Evolutionary conservation across 2,888 invertebrate species (phyloP).

Genomic region (Melolontha melolontha): DNA sequence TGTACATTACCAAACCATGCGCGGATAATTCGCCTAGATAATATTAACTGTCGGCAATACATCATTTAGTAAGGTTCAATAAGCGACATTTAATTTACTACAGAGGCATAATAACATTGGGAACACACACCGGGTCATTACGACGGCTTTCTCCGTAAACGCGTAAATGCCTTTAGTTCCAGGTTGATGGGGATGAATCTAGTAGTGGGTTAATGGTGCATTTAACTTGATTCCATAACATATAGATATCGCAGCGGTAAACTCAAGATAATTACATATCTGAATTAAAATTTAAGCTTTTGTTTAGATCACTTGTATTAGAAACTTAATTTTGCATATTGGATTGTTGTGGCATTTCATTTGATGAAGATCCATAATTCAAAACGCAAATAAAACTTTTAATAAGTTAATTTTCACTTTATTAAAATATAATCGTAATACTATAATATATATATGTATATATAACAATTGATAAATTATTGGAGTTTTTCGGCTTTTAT

Average conservation of each 20-base stretch:
- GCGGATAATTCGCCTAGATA: not conserved
- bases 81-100: constrained; percentile 33
- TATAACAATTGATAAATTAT: too few relatives aligned
- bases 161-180: constrained; percentile 10
- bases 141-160: constrained; percentile 1
- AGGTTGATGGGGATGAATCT: constrained; percentile 4
- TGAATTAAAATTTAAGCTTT: constrained; percentile 2
- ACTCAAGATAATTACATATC: not conserved
- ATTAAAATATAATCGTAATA: too few relatives aligned
- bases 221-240: constrained; percentile 26
- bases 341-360: too few relatives aligned
- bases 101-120: constrained; percentile 10
- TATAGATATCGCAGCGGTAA: constrained; percentile 4
- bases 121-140: constrained; percentile 13
- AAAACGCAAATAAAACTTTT: too few relatives aligned
- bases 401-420: too few relatives aligned
- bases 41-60: not conserved
- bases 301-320: too few relatives aligned
- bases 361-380: too few relatives aligned
- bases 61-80: constrained; percentile 25
- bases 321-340: too few relatives aligned
- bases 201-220: constrained; percentile 13
- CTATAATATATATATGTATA: too few relatives aligned
- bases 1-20: not conserved
- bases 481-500: too few relatives aligned